Percentiles rank a stretch among this genome's conserved stretches.
phyloP scores from a whole-genome alignment of 2,797 vertebrate genomes.

The Enteromius anoplus region DNA sequence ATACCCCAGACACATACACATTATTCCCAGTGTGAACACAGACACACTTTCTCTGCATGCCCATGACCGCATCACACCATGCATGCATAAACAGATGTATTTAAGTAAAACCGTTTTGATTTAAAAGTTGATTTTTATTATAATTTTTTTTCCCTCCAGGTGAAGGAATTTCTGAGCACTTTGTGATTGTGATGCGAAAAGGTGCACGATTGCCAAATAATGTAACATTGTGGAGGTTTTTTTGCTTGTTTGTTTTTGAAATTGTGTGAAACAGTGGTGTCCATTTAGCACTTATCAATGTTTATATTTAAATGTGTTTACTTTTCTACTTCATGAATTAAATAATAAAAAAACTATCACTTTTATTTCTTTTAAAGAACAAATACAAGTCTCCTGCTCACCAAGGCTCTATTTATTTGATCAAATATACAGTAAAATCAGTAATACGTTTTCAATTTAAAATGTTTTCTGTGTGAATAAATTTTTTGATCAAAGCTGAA shows the following conservation, averaged over 20 bases:
- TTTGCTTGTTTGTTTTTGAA: background rate
- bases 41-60: background rate
- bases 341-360: background rate
- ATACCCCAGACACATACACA: background rate
- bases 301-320: background rate
- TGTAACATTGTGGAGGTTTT: background rate
- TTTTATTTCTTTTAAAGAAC: background rate
- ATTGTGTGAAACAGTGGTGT: background rate
- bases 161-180: slow-evolving; percentile 89
- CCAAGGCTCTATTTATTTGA: background rate
- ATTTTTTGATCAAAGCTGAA: background rate
- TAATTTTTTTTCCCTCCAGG: slow-evolving; percentile 73
- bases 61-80: background rate
- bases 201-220: background rate
- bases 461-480: background rate
- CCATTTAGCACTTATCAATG: background rate
- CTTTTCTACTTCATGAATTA: background rate
- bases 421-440: background rate
- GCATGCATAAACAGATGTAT: background rate
- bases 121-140: background rate
- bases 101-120: background rate
- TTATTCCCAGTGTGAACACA: background rate
- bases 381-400: background rate
- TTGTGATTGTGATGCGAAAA: slow-evolving; percentile 67
- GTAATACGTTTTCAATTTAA: background rate